phyloP scores from a whole-genome alignment of 2,888 invertebrate genomes.

The Phragmatobia fuliginosa region DNA sequence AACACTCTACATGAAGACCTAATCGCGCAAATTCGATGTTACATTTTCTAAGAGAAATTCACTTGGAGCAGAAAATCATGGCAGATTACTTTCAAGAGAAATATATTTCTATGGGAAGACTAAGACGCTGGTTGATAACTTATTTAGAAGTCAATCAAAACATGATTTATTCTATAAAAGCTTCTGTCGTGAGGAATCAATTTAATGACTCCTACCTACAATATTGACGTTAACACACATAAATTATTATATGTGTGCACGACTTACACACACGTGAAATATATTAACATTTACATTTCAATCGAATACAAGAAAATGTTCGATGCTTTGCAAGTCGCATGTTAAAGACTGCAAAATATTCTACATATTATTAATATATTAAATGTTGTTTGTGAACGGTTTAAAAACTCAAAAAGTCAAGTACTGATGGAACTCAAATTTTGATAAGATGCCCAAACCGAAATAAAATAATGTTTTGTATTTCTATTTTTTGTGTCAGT shows the following conservation, averaged over 20 bases:
- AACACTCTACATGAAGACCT: constrained; percentile 27
- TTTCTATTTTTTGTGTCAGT: no score
- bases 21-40: constrained; percentile 25
- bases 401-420: no score
- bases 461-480: no score
- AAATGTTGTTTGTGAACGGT: no score
- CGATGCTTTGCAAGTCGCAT: background rate
- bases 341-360: background rate
- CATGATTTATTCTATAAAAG: background rate
- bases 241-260: background rate
- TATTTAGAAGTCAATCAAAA: background rate
- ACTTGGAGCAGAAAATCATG: constrained; percentile 29
- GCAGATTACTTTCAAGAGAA: constrained; percentile 18
- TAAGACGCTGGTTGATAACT: background rate
- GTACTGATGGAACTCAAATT: no score
- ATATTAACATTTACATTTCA: no score
- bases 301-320: background rate
- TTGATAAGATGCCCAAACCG: no score
- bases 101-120: background rate
- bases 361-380: background rate
- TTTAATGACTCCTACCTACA: no score
- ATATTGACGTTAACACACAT: no score
- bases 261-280: background rate
- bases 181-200: background rate
- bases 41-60: constrained; percentile 38